phyloP scores from a whole-genome alignment of 1,140 invertebrate genomes.

The Brachionus sp. region DNA sequence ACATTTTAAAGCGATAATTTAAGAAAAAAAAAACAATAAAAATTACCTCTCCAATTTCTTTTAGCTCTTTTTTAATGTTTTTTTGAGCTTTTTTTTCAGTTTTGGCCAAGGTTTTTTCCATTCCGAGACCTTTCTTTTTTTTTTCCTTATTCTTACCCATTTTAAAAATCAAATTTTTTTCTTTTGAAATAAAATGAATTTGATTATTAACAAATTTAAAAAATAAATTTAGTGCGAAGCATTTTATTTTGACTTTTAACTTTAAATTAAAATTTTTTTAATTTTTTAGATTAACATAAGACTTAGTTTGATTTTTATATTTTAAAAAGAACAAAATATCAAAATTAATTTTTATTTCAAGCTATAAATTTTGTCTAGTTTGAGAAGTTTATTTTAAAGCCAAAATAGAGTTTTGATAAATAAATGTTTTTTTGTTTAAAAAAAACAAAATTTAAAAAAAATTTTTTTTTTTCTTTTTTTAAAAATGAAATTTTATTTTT shows the following conservation, averaged over 20 bases:
- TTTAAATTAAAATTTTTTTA: too few species aligned
- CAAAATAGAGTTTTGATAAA: too few species aligned
- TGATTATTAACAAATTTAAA: not conserved
- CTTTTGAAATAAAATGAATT: not conserved
- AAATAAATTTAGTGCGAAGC: not conserved
- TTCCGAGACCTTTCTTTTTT: slow-evolving; percentile 42
- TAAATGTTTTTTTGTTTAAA: too few species aligned
- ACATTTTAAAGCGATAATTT: not conserved
- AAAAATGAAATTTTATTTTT: too few species aligned
- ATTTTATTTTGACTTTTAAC: not conserved
- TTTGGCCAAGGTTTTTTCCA: slow-evolving; percentile 45
- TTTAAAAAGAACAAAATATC: too few species aligned
- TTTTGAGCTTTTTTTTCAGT: slow-evolving; percentile 43
- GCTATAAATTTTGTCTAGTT: too few species aligned
- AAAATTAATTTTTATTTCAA: too few species aligned
- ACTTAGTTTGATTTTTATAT: too few species aligned
- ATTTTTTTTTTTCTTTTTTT: too few species aligned
- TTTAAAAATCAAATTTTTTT: not conserved
- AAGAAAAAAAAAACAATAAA: not conserved
- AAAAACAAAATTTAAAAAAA: too few species aligned
- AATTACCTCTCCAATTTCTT: slow-evolving; percentile 33
- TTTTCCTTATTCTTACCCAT: slow-evolving; percentile 45
- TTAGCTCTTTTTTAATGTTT: slow-evolving; percentile 39
- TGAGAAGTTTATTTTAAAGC: too few species aligned
- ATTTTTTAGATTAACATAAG: too few species aligned